Evolutionary conservation across 2,888 invertebrate species (phyloP).

Genomic region (Hemaris fuciformis): DNA sequence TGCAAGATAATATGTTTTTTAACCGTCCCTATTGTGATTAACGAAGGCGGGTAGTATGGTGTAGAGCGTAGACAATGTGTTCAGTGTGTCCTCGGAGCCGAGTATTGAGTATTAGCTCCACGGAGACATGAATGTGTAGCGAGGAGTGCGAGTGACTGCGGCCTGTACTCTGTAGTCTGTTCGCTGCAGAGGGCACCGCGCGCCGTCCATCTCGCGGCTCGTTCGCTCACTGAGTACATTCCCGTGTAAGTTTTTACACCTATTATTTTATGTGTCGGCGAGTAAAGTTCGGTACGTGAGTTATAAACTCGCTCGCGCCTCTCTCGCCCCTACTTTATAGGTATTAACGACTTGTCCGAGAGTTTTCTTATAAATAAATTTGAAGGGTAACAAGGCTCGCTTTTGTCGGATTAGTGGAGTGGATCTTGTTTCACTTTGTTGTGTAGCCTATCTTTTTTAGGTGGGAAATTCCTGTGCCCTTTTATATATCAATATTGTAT

Average conservation of each 20-base stretch:
- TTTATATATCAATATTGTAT: conserved; percentile 3
- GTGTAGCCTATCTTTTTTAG: conserved; percentile 72
- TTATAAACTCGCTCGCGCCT: conserved; percentile 81
- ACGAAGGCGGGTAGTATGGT: conserved; percentile 32
- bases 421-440: conserved; percentile 82
- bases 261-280: conserved; percentile 82
- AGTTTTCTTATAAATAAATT: conserved; percentile 83
- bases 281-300: conserved; percentile 82
- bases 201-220: conserved; percentile 74
- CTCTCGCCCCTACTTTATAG: conserved; percentile 82
- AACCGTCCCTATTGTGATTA: conserved; percentile 62
- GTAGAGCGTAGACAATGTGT: no score
- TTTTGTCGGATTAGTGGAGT: conserved; percentile 82
- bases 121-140: conserved; percentile 5
- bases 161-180: no score
- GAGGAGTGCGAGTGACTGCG: not conserved
- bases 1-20: conserved; percentile 75
- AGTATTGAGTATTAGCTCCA: not conserved
- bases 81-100: not conserved
- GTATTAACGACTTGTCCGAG: conserved; percentile 82
- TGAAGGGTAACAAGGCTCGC: conserved; percentile 82
- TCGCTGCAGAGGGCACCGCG: conserved; percentile 13
- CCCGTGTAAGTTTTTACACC: conserved; percentile 82
- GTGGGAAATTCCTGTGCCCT: conserved; percentile 37
- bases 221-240: conserved; percentile 80